Base-by-base conservation (phyloP, 2,888 invertebrate genomes). In the Plagiodera versicolora region DNA sequence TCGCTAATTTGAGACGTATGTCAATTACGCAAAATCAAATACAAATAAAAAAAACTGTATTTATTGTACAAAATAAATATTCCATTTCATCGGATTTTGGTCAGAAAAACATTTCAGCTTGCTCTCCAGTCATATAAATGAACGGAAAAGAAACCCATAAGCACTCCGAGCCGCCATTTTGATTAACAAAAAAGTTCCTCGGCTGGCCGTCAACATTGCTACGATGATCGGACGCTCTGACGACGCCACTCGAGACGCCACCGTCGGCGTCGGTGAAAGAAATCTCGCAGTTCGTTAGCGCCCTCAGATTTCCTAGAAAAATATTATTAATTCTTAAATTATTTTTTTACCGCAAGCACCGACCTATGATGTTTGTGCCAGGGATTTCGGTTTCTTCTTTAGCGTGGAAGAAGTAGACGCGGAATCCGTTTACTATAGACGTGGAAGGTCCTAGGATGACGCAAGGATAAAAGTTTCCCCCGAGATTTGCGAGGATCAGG, bases 361-460 rank as follows among this genome's bases (percentile, higher is more conserved):
- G n/a, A n/a, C n/a, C n/a, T 16, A 67, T 61, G 14, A 67, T 52
- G 39, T 28, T 45, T 16, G 50, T 62, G 1, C 55, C 39, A 1
- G 67, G 60, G 10, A 65, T 56, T 58, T 65, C 67, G 0, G 60
- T 65, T 55, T 65, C 65, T 30, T 58, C 49, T 54, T 65, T 61
- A 46, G 58, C 47, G 48, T 63, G 65, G 28, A 67, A 55, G 54
- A 67, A 64, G 39, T 64, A 67, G 17, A 67, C 65, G n/a, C 49
- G 55, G 46, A 58, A 65, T 14, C 67, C 65, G 18, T 60, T 52
- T 11, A 54, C 47, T 14, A 62, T 58, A 16, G 46, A 10, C 2
- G 58, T 35, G 17, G 62, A 51, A 17, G 57, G 48, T 14, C 62
- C 58, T 19, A 67, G 50, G 16, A 67, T 53, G 0, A 64, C 24